Evolutionary conservation across 2,113 vertebrate genomes (phyloP).

Genomic region (Lagopus leucura): DNA sequence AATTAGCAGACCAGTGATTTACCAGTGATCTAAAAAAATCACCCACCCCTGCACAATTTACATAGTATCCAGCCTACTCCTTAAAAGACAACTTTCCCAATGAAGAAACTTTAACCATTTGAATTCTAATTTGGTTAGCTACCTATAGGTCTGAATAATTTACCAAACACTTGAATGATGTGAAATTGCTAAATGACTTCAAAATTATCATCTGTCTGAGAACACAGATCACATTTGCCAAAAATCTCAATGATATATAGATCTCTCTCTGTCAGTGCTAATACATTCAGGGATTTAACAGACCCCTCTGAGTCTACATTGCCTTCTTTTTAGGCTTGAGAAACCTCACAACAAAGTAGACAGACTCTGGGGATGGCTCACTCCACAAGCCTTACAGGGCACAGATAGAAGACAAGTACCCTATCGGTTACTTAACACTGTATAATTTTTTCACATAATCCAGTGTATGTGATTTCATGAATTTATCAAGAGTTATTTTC

Average conservation of each 20-base stretch:
- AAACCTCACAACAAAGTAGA: not conserved
- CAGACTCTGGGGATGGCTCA: not conserved
- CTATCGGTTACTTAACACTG: not conserved
- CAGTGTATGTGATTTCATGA: not conserved
- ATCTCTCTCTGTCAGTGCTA: not conserved
- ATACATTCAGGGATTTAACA: not conserved
- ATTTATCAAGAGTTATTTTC: not conserved
- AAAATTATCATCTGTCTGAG: not conserved
- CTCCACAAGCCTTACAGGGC: not conserved
- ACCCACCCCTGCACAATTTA: not conserved
- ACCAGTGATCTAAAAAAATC: not conserved
- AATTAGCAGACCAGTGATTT: not conserved
- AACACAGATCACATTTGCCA: not conserved
- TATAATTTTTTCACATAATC: not conserved
- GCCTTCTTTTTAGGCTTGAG: not conserved
- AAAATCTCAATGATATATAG: not conserved
- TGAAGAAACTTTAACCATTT: not conserved
- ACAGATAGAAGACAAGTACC: not conserved
- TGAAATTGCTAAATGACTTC: not conserved
- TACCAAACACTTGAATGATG: not conserved
- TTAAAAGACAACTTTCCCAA: not conserved
- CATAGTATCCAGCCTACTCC: not conserved
- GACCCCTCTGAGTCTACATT: not conserved
- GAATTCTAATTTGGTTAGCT: not conserved
- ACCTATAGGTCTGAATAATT: not conserved